Base-by-base conservation (phyloP, 2,888 invertebrate genomes). In the Chymomyza fuscimana region DNA sequence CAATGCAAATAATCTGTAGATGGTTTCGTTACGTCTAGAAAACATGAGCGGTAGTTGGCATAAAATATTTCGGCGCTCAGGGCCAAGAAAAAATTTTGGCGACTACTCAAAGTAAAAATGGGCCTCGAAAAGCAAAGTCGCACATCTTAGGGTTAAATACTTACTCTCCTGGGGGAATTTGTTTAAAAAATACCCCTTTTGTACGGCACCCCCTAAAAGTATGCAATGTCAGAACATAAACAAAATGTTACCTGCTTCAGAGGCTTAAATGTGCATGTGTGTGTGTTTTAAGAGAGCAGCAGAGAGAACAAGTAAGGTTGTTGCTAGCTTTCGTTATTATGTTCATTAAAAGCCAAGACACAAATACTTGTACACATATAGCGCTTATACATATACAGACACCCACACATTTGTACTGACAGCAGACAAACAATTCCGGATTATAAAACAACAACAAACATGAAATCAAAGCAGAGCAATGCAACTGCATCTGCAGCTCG, bases 351-450 rank as follows among this genome's bases (percentile, higher is more conserved):
- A 65, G 60, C 54, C 82, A 81, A 79, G 79, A 70, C 7, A 50
- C 61, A 59, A 62, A 46, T 51, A 40, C 58, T 56, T 15, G n/a
- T 59, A 64, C 40, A 50, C 40, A 58, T 22, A 40, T 46, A n/a
- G n/a, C n/a, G n/a, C n/a, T n/a, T n/a, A 52, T 40, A 54, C 40
- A 63, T 19, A 52, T 59, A 51, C 15, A 16, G 5, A 54, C 36
- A 22, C 46, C 58, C 19, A 50, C 63, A 52, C 16, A 61, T 56
- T 16, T 40, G 56, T 15, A 19, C 50, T 60, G 62, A 63, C 69
- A 73, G 63, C 62, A 72, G 74, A 74, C 78, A 73, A 73, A 80
- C 78, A 80, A 73, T 82, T 82, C 65, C 74, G 80, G 83, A 80
- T 80, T 82, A 80, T 6, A 36, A 6, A 25, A 32, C 29, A 60